Base-by-base conservation (phyloP, 2,797 vertebrate species). In the Sciurus carolinensis region DNA sequence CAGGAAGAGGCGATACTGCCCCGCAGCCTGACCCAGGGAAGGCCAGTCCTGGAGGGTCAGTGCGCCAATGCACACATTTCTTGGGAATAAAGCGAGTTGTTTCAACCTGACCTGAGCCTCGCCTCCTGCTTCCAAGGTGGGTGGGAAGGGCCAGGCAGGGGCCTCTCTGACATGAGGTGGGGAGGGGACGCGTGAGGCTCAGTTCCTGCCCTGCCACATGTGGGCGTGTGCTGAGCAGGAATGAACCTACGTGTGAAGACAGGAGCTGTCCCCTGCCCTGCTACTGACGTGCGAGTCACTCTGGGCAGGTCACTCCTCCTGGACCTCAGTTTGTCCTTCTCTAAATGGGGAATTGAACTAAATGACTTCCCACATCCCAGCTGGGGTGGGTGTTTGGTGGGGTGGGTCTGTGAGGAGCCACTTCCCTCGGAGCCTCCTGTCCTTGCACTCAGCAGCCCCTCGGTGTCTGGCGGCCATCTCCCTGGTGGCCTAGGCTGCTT, bases 41-140 rank as follows among this genome's bases (percentile, higher is more conserved):
- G 13, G 39, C 3, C 62, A 13, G 4, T 75, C 59, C 59, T 1
- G 7, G 76, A 62, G 24, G 22, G 59, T 62, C 24, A 26, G 59
- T 18, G 22, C 5, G 54, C 24, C 59, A 62, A 10, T 9, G 59
- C 59, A 73, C 24, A 62, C 20, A 22, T 22, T 57, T 22, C 54
- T 62, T 62, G 59, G 9, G 24, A 62, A 96, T 91, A 91, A 96
- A 81, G 17, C 3, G 7, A 28, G 33, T 17, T 22, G 36, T 10
- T 47, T 9, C 15, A 1, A 4, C 5, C 2, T 3, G 1, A 39
- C 26, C 6, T 0, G 2, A 9, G 13, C 2, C 59, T 39, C 13
- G 42, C 12, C 22, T 76, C 33, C 39, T 12, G 12, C 33, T 42
- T 2, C 2, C 4, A 20, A 36, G 30, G 5, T 6, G 24, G 10